Evolutionary conservation across 2,797 vertebrate genomes (phyloP), one percentile per base, ranked within the genome.

Genomic region (Sebastes matsubarae): DNA sequence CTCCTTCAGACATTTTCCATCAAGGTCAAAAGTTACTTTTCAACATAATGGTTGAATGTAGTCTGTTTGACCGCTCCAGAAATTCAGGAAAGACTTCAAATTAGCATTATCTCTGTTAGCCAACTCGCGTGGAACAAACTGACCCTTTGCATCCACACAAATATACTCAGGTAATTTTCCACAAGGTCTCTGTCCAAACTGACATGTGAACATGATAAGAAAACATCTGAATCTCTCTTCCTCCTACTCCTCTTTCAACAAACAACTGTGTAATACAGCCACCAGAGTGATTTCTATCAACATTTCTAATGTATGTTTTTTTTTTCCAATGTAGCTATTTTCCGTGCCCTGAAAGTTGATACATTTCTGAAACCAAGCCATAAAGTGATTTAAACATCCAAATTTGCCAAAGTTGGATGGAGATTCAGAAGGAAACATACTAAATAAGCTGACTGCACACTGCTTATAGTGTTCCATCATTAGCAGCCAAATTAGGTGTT

Each of bases 401-500:
- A 12, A 22, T 59, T 29, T 42, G 2, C 25, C 4, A 3, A 13
- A 54, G 52, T 11, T 20, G 1, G 13, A 34, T 22, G 13, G 2
- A 30, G 4, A 50, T 25, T n/a, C 12, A 8, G 2, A 50, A 2
- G 8, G 13, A 68, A 75, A 42, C 22, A 50, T 8, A 57, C 4
- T 7, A 25, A 77, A 38, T 7, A 72, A 59, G 18, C 16, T 46
- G 22, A 63, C 36, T 36, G 13, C 5, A 30, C 1, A 22, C 4
- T 64, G 36, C 32, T 80, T 3, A 66, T 64, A 14, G 9, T 27
- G 55, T 52, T 81, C 68, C 30, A 36, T 59, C 6, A 22, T n/a
- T 72, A 36, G 34, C 29, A 20, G 25, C 78, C 60, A 80, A 82
- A 91, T 65, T 30, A 81, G 57, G 86, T 86, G 84, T 72, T 86